A percentile compares a stretch with the other conserved stretches of the same genome.
phyloP scores from a whole-genome alignment of 2,888 invertebrate species.

The Callosobruchus maculatus region DNA sequence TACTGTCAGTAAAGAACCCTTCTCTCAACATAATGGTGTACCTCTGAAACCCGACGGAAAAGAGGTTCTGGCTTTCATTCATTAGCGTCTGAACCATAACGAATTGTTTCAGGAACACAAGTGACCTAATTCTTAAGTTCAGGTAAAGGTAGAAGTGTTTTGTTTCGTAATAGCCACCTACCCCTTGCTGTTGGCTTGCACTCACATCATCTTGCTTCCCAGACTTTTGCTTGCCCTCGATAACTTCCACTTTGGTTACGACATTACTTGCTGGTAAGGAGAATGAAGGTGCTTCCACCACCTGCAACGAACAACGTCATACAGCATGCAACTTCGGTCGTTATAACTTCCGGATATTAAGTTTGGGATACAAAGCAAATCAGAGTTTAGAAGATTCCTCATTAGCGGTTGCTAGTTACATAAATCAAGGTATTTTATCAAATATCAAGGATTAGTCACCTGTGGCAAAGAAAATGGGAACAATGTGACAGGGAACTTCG shows the following conservation, averaged over 20 bases:
- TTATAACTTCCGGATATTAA: neutral
- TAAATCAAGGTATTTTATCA: neutral
- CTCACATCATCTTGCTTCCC: slow-evolving; percentile 45
- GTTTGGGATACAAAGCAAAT: neutral
- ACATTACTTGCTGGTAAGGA: slow-evolving; percentile 8
- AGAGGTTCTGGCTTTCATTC: too few species aligned
- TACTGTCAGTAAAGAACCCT: too few species aligned
- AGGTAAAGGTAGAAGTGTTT: too few species aligned
- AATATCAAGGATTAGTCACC: too few species aligned
- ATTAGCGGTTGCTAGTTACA: neutral
- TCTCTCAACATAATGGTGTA: too few species aligned
- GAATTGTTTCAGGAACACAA: too few species aligned
- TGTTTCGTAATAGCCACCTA: slow-evolving; percentile 10
- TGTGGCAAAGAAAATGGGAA: too few species aligned
- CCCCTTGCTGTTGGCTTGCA: slow-evolving; percentile 55
- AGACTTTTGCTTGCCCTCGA: slow-evolving; percentile 33
- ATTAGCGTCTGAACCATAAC: too few species aligned
- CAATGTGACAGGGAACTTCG: too few species aligned
- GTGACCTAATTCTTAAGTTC: too few species aligned
- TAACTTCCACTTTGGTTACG: slow-evolving; percentile 45
- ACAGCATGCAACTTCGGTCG: neutral
- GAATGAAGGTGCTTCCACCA: slow-evolving; percentile 5
- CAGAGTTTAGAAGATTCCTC: neutral
- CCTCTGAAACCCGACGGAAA: too few species aligned
- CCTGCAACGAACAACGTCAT: slow-evolving; percentile 12